Percentiles rank a stretch among this genome's conserved stretches.
Conservation (phyloP, 2,797 vertebrate genomes). For the Macropodus opercularis region DNA sequence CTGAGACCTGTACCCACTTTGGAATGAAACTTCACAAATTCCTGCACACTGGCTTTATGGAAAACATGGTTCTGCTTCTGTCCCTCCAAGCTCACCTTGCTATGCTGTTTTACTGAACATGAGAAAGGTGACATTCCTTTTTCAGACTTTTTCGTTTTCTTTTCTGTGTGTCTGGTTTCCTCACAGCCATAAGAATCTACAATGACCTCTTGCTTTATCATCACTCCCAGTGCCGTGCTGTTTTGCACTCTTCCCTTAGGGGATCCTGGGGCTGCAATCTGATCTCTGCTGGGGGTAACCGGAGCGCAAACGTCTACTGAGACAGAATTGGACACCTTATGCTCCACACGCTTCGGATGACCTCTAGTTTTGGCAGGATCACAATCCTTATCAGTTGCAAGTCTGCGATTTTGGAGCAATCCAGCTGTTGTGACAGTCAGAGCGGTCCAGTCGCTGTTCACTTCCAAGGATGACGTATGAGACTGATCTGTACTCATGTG, state of each 20-base stretch:
- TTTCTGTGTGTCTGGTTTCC: slow-evolving; percentile 48
- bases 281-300: slow-evolving; percentile 34
- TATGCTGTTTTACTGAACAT: slow-evolving; percentile 44
- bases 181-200: slow-evolving; percentile 62
- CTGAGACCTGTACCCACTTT: slow-evolving; percentile 52
- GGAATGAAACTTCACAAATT: slow-evolving; percentile 55
- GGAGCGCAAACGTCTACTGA: slow-evolving; percentile 17
- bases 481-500: slow-evolving; percentile 31
- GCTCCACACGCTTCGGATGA: slow-evolving; percentile 26
- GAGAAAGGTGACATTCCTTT: slow-evolving; percentile 36
- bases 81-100: slow-evolving; percentile 31
- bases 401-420: slow-evolving; percentile 40
- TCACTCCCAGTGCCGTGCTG: slow-evolving; percentile 37
- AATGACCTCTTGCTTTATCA: slow-evolving; percentile 77
- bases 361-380: slow-evolving; percentile 33
- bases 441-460: slow-evolving; percentile 40
- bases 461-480: slow-evolving; percentile 25
- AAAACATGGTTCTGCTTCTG: slow-evolving; percentile 53
- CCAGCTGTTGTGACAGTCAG: slow-evolving; percentile 30
- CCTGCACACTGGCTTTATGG: slow-evolving; percentile 54
- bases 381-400: slow-evolving; percentile 30
- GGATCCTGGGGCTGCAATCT: slow-evolving; percentile 33
- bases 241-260: slow-evolving; percentile 37
- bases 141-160: slow-evolving; percentile 42
- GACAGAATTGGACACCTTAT: slow-evolving; percentile 24